Conservation (phyloP, 2,113 vertebrate genomes). For the Cyphotilapia sp. region DNA sequence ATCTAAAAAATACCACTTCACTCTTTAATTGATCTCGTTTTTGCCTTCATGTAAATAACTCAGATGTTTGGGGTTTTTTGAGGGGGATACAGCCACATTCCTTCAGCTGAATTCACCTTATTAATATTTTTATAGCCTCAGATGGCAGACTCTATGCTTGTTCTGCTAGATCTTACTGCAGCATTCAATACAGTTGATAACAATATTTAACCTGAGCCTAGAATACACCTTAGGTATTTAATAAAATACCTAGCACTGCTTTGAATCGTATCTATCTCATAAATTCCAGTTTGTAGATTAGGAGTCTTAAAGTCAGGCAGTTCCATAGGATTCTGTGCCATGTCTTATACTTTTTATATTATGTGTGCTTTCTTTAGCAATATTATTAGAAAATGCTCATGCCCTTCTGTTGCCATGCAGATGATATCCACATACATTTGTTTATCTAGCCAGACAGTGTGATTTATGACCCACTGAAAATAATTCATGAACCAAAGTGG, state of each 20-base stretch:
- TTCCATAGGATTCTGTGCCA: background rate
- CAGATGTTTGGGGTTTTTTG: background rate
- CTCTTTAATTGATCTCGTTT: background rate
- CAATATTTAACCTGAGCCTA: background rate
- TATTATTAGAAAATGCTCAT: background rate
- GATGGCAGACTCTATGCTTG: background rate
- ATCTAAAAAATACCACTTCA: background rate
- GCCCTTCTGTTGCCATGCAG: background rate
- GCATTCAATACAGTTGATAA: background rate
- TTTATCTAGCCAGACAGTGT: background rate
- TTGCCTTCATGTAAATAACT: background rate
- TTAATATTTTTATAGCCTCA: background rate
- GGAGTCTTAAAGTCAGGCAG: background rate
- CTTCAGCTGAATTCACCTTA: background rate
- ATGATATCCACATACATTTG: background rate
- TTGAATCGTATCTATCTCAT: background rate
- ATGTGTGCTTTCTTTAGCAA: background rate
- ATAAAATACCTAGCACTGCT: background rate
- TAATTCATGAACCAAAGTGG: background rate
- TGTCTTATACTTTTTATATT: background rate
- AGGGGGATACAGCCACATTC: background rate
- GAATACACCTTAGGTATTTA: background rate
- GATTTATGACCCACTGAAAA: background rate
- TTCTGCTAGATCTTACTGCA: background rate
- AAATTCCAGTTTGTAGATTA: background rate